Percentiles rank a stretch among this genome's conserved stretches.
These are phyloP conservation scores for Lasaia peninsularis DNA, from an alignment of 1,140 invertebrate species.

Conservation along the genomic window DNA sequence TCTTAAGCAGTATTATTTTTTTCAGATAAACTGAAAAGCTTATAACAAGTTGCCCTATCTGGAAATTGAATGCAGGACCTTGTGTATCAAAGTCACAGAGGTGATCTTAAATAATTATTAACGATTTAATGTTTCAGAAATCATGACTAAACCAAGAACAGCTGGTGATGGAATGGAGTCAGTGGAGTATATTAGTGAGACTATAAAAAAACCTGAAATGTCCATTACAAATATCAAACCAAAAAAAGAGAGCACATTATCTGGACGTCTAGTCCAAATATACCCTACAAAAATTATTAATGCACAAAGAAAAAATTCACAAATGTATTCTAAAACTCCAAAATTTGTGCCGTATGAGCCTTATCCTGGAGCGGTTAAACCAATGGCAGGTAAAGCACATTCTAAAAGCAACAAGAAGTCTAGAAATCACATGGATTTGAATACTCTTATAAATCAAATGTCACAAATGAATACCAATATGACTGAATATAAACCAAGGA, in stretches of 20 bases:
- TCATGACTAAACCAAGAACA: constrained; percentile 67
- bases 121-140: constrained; percentile 37
- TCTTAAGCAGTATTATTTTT: no score
- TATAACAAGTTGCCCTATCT: no score
- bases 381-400: constrained; percentile 80
- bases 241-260: constrained; percentile 35
- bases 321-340: constrained; percentile 81
- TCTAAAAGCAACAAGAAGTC: constrained; percentile 67
- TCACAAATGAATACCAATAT: constrained; percentile 79
- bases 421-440: constrained; percentile 84
- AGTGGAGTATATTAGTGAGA: constrained; percentile 39
- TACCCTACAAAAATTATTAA: constrained; percentile 51
- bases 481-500: constrained; percentile 64
- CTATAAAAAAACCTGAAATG: constrained; percentile 25
- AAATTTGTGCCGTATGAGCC: constrained; percentile 94
- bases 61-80: no score
- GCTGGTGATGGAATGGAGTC: constrained; percentile 80
- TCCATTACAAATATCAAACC: constrained; percentile 17
- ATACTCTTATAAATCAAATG: constrained; percentile 83
- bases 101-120: not conserved
- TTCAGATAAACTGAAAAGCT: no score
- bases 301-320: constrained; percentile 47
- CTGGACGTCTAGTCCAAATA: constrained; percentile 51
- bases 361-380: constrained; percentile 90
- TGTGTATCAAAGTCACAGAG: no score